Percentiles rank a stretch among this genome's conserved stretches.
Conservation (phyloP, 2,113 vertebrate species). For the Apodemus speciosus region DNA sequence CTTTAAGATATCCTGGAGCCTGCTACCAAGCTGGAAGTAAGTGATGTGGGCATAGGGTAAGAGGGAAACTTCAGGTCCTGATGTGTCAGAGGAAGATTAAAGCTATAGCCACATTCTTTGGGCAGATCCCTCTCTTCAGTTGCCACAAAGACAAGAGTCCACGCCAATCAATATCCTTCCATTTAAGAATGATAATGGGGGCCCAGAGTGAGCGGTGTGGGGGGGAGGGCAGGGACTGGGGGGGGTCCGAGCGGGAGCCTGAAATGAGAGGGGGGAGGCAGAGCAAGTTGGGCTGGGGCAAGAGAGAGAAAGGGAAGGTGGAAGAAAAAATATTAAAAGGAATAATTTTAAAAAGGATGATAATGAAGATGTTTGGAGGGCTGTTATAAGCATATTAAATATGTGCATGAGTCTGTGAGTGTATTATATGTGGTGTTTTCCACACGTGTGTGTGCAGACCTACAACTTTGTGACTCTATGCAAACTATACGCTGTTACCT, state of each 20-base stretch:
- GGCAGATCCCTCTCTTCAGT: not conserved
- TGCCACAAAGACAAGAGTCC: not conserved
- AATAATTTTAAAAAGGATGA: not conserved
- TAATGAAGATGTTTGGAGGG: not conserved
- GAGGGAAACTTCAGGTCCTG: not conserved
- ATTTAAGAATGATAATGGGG: not conserved
- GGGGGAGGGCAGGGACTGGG: no score
- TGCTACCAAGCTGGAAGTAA: not conserved
- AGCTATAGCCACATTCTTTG: not conserved
- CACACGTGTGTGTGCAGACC: no score
- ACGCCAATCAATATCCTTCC: no score
- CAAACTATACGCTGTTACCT: not conserved
- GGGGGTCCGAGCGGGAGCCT: no score
- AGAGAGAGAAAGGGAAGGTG: no score
- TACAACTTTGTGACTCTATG: no score
- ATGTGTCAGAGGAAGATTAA: not conserved
- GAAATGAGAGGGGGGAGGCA: no score
- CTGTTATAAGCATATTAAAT: not conserved
- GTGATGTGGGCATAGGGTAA: not conserved
- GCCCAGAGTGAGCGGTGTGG: no score
- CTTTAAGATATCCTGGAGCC: not conserved
- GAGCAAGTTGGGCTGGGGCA: no score
- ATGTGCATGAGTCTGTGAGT: not conserved
- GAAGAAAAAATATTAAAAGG: no score
- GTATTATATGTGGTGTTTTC: not conserved